These are phyloP conservation scores for Poeciliopsis turneri DNA, from an alignment of 2,797 vertebrate species.

Conservation along the genomic window DNA sequence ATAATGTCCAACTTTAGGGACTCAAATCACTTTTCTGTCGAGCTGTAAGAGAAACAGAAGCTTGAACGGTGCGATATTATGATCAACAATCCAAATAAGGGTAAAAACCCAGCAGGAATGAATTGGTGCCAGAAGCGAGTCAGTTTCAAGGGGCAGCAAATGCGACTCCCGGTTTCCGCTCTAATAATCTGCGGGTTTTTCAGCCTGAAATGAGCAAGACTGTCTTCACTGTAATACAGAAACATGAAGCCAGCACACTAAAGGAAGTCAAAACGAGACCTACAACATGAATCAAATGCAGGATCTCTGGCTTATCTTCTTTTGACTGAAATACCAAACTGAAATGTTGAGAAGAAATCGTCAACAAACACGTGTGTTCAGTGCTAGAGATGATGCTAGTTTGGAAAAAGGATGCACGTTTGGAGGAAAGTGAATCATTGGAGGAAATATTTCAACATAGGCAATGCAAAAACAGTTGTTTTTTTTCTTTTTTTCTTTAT, in stretches of 20 bases:
- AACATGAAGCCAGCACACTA: constrained; percentile 20
- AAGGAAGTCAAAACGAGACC: background rate
- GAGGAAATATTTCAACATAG: background rate
- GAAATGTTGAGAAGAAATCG: background rate
- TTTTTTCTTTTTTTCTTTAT: background rate
- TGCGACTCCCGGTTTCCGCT: constrained; percentile 32
- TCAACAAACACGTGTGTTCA: background rate
- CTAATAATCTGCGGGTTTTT: constrained; percentile 56
- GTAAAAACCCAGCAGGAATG: constrained; percentile 24
- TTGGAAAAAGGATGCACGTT: background rate
- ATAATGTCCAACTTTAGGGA: constrained; percentile 1
- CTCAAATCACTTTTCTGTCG: constrained; percentile 2
- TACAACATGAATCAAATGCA: background rate
- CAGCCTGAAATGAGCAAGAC: constrained; percentile 43
- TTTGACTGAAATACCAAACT: background rate
- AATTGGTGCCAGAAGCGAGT: constrained; percentile 34
- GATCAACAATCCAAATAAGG: constrained; percentile 54
- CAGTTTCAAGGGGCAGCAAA: constrained; percentile 39
- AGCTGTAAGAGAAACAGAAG: background rate
- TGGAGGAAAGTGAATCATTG: background rate
- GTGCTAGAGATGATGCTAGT: background rate
- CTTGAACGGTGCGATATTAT: background rate
- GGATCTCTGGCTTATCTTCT: background rate
- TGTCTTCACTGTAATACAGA: constrained; percentile 41
- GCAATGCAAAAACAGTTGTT: background rate